These are phyloP conservation scores for Hippocampus mohnikei DNA, from an alignment of 2,113 vertebrate species.

Conservation along the genomic window DNA sequence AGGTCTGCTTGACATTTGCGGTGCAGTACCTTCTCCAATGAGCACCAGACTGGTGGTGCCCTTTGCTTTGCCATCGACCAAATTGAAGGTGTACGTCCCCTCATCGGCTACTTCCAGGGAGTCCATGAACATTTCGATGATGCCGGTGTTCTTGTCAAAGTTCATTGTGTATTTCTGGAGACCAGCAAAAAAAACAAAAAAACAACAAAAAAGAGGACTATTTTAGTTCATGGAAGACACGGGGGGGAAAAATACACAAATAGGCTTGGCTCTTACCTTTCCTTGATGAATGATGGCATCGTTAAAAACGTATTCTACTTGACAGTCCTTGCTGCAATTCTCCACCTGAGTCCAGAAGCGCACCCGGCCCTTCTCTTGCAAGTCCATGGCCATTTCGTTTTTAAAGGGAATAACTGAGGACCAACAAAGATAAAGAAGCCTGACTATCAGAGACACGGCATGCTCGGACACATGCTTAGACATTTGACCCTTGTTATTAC, in stretches of 20 bases:
- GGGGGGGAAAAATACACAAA: not conserved
- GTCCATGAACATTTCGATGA: slow-evolving; percentile 97
- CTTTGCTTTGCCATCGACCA: slow-evolving; percentile 93
- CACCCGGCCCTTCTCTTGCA: slow-evolving; percentile 92
- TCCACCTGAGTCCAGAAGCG: slow-evolving; percentile 94
- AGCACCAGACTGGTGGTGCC: slow-evolving; percentile 93
- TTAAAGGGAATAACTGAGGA: slow-evolving; percentile 84
- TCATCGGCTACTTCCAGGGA: slow-evolving; percentile 88
- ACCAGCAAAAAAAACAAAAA: not conserved
- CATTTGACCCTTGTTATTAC: not conserved
- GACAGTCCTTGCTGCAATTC: slow-evolving; percentile 81
- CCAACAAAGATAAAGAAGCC: not conserved
- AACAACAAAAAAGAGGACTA: not conserved
- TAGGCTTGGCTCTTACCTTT: slow-evolving; percentile 69
- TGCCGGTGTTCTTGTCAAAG: slow-evolving; percentile 82
- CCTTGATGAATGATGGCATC: slow-evolving; percentile 84
- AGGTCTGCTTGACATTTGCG: too few species aligned
- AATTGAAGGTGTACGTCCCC: slow-evolving; percentile 93
- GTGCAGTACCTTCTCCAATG: slow-evolving; percentile 83
- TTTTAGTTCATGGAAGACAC: not conserved
- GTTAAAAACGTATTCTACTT: slow-evolving; percentile 90
- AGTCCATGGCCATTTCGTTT: slow-evolving; percentile 87
- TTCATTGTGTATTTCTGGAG: slow-evolving; percentile 93
- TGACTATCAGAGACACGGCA: not conserved
- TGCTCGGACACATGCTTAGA: not conserved